Evolutionary conservation across 2,888 invertebrate genomes (phyloP), one percentile per base, ranked within the genome.

Genomic region (Agapostemon virescens): DNA sequence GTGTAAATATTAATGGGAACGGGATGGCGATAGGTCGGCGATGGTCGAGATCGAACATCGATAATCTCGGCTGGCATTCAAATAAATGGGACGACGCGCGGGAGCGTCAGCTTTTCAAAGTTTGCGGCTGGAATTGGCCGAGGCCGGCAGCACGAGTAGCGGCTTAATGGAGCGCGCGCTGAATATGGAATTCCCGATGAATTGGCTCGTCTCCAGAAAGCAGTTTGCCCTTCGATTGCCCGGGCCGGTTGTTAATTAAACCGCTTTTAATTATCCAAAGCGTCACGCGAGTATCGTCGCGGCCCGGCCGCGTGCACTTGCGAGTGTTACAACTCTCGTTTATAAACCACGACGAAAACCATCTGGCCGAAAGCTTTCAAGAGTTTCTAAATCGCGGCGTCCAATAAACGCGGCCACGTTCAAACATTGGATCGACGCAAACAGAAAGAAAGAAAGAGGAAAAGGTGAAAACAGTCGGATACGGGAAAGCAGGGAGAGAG

Each of bases 111-210:
- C 78, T 82, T 78, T 78, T 78, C 69, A 78, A 83, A 83, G 82
- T 83, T 83, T 82, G 82, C 82, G 82, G 74, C 82, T 78, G 75
- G 82, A 78, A 83, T 75, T 82, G 82, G 78, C 69, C 64, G 70
- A 70, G 52, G 70, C 70, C 73, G 67, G 45, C 45, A 55, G 74
- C 67, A 67, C 49, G 63, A 83, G 78, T 67, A 82, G 77, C 52
- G 64, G 82, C 72, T 83, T 83, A 83, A 83, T 83, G 83, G 83
- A 83, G 78, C 83, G 79, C 75, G 72, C 82, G 75, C 82, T 83
- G 83, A 83, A 83, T 83, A 83, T 83, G 83, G 83, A 82, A 83
- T 79, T 82, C 78, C 67, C 82, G 75, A 83, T 82, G 82, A 83
- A 83, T 83, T 83, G 83, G 83, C 82, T 69, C 82, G 72, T 78